phyloP scores from a whole-genome alignment of 2,797 vertebrate genomes.

The Craterocephalus amniculus region DNA sequence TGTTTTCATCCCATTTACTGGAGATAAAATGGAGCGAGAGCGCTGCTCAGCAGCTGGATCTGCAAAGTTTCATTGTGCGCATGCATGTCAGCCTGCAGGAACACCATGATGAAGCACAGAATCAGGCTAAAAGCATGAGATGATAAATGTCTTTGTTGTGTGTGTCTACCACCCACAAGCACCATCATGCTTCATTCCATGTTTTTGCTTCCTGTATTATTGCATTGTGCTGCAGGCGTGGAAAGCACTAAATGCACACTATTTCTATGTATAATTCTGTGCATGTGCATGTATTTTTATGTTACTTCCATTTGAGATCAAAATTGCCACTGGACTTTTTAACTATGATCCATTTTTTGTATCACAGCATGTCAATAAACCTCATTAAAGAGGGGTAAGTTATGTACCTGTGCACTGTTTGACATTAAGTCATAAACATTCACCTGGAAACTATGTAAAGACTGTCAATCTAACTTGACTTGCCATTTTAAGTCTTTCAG shows the following conservation, averaged over 20 bases:
- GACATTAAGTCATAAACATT: slow-evolving; percentile 4
- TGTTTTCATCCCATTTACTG: neutral
- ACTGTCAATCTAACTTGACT: slow-evolving; percentile 12
- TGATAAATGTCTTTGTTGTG: slow-evolving; percentile 19
- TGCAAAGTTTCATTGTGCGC: slow-evolving; percentile 5
- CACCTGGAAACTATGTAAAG: neutral
- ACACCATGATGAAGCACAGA: slow-evolving; percentile 20
- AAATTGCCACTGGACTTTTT: neutral
- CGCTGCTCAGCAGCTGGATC: neutral
- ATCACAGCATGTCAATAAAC: slow-evolving; percentile 11
- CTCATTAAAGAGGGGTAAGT: neutral
- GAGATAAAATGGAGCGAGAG: slow-evolving; percentile 1
- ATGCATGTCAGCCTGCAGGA: neutral
- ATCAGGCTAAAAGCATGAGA: slow-evolving; percentile 22
- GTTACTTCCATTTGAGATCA: neutral
- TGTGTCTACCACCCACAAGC: slow-evolving; percentile 35
- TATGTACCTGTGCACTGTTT: slow-evolving; percentile 7
- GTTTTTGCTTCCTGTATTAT: slow-evolving; percentile 23
- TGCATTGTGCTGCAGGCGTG: slow-evolving; percentile 22
- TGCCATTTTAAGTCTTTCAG: slow-evolving; percentile 29
- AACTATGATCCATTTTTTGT: slow-evolving; percentile 1
- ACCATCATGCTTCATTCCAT: slow-evolving; percentile 8
- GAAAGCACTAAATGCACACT: slow-evolving; percentile 1
- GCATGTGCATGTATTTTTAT: slow-evolving; percentile 34
- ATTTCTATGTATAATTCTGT: slow-evolving; percentile 15